phyloP scores from a whole-genome alignment of 2,113 vertebrate species.

The Daboia siamensis region DNA sequence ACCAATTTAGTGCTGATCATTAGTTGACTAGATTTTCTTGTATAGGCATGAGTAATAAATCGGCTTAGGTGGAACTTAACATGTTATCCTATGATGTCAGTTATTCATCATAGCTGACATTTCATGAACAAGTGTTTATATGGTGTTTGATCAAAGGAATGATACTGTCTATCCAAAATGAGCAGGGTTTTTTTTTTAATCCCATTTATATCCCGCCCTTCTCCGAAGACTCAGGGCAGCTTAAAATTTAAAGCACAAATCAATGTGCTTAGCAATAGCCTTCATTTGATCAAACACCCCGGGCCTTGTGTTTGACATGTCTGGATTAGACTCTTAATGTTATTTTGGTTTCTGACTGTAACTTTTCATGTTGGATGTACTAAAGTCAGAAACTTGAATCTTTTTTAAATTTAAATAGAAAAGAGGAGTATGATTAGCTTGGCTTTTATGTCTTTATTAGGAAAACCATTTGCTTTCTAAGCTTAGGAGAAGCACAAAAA shows the following conservation, averaged over 20 bases:
- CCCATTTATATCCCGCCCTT: too few species aligned
- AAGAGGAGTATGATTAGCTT: neutral
- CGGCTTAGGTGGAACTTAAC: neutral
- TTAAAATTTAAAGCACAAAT: too few species aligned
- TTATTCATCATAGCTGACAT: neutral
- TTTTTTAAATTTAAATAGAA: neutral
- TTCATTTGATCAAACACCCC: too few species aligned
- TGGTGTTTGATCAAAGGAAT: too few species aligned
- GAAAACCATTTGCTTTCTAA: neutral
- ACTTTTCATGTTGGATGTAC: neutral
- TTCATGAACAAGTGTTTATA: neutral
- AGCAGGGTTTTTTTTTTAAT: too few species aligned
- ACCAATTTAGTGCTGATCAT: neutral
- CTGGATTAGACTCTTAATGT: neutral
- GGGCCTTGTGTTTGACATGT: too few species aligned
- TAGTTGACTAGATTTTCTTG: neutral
- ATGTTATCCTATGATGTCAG: too few species aligned
- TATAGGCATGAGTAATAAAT: neutral
- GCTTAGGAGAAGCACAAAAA: neutral
- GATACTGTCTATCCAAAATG: too few species aligned
- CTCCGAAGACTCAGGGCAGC: too few species aligned
- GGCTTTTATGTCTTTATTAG: neutral
- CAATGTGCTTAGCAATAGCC: too few species aligned
- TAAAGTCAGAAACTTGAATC: neutral
- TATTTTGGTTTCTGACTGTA: neutral